phyloP scores from a whole-genome alignment of 2,888 invertebrate genomes.

The Incurvaria masculella region DNA sequence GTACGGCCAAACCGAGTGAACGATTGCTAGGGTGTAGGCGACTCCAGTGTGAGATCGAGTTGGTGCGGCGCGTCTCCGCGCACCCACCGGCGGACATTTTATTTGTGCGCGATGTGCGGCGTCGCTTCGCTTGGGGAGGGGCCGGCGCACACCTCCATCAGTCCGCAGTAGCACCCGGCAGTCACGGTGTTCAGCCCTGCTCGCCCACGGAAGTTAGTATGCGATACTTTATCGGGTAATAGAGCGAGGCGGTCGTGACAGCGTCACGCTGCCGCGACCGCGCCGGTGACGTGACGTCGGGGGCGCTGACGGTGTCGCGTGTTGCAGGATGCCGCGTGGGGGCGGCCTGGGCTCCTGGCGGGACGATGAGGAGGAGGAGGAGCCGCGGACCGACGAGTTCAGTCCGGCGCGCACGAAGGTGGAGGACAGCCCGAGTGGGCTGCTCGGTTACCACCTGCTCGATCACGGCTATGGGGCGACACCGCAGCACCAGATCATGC shows the following conservation, averaged over 20 bases:
- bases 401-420: constrained; percentile 54
- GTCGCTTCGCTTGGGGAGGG: not conserved
- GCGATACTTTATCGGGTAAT: not conserved
- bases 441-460: constrained; percentile 71
- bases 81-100: constrained; percentile 51
- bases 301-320: not conserved
- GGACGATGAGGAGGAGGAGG: constrained; percentile 48
- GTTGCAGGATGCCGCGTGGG: constrained; percentile 55
- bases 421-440: constrained; percentile 51
- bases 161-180: not conserved
- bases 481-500: constrained; percentile 65
- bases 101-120: constrained; percentile 35
- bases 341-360: constrained; percentile 56
- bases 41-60: not conserved
- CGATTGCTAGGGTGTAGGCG: not conserved
- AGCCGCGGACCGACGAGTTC: constrained; percentile 48
- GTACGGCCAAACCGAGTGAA: not conserved
- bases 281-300: not conserved
- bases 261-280: not conserved
- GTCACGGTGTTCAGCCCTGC: not conserved
- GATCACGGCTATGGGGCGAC: constrained; percentile 88
- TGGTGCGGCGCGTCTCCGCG: not conserved
- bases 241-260: not conserved
- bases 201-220: not conserved
- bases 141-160: not conserved